Base-by-base conservation (phyloP, 2,113 vertebrate genomes). In the Lepus europaeus region DNA sequence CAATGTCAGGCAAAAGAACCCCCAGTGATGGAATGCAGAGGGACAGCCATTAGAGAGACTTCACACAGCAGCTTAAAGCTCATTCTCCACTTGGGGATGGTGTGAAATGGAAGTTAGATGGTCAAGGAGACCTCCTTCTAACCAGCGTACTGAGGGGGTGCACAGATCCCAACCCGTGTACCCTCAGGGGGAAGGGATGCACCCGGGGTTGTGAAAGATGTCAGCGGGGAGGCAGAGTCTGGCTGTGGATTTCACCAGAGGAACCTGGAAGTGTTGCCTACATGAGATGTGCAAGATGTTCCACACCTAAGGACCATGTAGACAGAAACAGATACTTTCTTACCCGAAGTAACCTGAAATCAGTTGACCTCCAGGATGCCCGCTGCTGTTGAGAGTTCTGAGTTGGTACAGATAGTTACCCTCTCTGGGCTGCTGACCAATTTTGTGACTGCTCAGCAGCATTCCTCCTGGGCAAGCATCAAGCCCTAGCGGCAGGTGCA, bases 1-100 rank as follows among this genome's bases (percentile, higher is more conserved):
- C 98, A 97, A 98, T 89, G 94, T 97, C 97, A 97, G 98, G 98
- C 98, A 98, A 97, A 98, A 86, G 95, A 98, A 97, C 85, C 97
- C 95, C 96, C 97, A 98, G 98, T 98, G 97, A 97, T 74, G 85
- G 97, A 98, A 98, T 96, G 90, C 95, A 97, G 96, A 92, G 97
- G 94, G 95, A 98, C 98, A 98, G 97, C 96, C 97, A 98, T 98
- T 98, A 98, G 97, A 97, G 93, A 97, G 97, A 97, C 97, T 98
- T 98, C 98, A 97, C 91, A 94, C 92, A 82, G 96, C 19, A 87
- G 97, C 95, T 98, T 98, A 97, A 95, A 98, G 94, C 95, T 97
- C 78, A 36, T 96, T 98, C 97, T 96, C 82, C 70, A 95, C 93
- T 96, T 74, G 61, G 79, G 9, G 79, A 7, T 45, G 45, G 6